Evolutionary conservation across 2,113 vertebrate species (phyloP).

Genomic region (Oryctolagus cuniculus): mOryCun1.1 NC_091433.1:19043001-19043500

Average conservation of each 20-base stretch:
- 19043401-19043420: conserved; percentile 35
- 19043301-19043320: conserved; percentile 43
- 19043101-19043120: neutral
- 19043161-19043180: neutral
- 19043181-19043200: conserved; percentile 45
- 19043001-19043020: neutral
- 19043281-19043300: neutral
- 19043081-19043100: neutral
- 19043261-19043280: neutral
- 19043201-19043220: conserved; percentile 20
- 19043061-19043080: neutral
- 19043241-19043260: neutral
- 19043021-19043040: neutral
- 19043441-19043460: neutral
- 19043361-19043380: neutral
- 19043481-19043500: conserved; percentile 14
- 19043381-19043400: conserved; percentile 17
- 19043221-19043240: conserved; percentile 2
- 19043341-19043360: conserved; percentile 19
- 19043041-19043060: neutral
- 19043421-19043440: conserved; percentile 11
- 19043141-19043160: neutral
- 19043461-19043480: neutral
- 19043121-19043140: neutral
- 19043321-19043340: neutral